These are phyloP conservation scores for Sebastolobus altivelis DNA, from an alignment of 2,797 vertebrate species.

Conservation along the genomic window DNA sequence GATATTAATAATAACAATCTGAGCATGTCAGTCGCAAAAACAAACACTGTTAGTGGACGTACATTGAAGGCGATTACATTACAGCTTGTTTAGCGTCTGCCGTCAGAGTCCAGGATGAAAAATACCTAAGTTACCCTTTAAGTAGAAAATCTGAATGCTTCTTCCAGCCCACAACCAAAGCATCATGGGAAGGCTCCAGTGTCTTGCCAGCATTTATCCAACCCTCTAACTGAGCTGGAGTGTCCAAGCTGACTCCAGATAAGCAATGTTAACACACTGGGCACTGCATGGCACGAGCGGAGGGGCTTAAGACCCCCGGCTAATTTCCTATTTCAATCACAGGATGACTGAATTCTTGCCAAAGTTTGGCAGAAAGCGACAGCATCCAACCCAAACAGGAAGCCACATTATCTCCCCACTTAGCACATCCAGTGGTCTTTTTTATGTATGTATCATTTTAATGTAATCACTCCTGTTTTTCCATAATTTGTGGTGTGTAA, in stretches of 20 bases:
- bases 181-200: conserved; percentile 26
- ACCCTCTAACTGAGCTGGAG: conserved; percentile 18
- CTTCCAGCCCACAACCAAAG: neutral
- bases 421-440: conserved; percentile 26
- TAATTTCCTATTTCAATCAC: conserved; percentile 66
- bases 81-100: too few relatives aligned
- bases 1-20: too few relatives aligned
- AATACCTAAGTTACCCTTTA: neutral
- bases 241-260: conserved; percentile 50
- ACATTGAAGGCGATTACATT: too few relatives aligned
- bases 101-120: neutral
- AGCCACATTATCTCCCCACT: conserved; percentile 35
- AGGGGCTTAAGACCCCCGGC: conserved; percentile 63
- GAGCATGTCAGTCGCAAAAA: too few relatives aligned
- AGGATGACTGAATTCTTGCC: conserved; percentile 55
- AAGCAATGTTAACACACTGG: conserved; percentile 47
- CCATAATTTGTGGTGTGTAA: neutral
- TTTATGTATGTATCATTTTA: conserved; percentile 3
- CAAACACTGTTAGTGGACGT: too few relatives aligned
- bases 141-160: neutral
- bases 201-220: conserved; percentile 35
- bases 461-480: conserved; percentile 13
- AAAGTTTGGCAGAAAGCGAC: conserved; percentile 41
- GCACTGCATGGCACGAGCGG: conserved; percentile 21
- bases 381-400: conserved; percentile 29